phyloP scores from a whole-genome alignment of 2,113 vertebrate species.

The Ploceus nigricollis region DNA sequence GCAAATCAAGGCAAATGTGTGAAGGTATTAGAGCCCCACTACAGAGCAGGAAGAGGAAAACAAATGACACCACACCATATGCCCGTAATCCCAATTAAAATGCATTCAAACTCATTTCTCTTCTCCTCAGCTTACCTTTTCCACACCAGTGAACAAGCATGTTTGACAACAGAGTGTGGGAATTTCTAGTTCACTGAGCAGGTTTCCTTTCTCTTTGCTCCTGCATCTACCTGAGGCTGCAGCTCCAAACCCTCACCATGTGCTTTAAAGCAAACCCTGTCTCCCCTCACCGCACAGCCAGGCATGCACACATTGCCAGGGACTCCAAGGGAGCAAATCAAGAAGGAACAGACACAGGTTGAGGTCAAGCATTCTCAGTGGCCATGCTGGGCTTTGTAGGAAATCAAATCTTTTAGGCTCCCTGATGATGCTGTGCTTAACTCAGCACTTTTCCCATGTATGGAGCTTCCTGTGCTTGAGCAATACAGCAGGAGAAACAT shows the following conservation, averaged over 20 bases:
- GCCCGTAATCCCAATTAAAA: constrained; percentile 29
- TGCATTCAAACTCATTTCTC: constrained; percentile 30
- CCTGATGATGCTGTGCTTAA: background rate
- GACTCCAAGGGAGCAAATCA: background rate
- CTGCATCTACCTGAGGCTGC: background rate
- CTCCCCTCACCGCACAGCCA: background rate
- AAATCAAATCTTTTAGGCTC: background rate
- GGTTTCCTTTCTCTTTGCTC: constrained; percentile 1
- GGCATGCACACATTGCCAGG: background rate
- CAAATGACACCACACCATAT: constrained; percentile 36
- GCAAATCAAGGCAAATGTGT: constrained; percentile 37
- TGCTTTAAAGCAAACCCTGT: background rate
- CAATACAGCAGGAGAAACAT: background rate
- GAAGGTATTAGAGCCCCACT: constrained; percentile 25
- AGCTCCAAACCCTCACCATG: background rate
- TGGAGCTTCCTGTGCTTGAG: background rate
- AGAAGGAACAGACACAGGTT: background rate
- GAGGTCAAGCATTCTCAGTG: background rate
- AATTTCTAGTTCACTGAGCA: constrained; percentile 60
- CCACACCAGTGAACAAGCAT: constrained; percentile 38
- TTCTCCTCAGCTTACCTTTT: constrained; percentile 43
- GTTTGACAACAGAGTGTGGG: constrained; percentile 58
- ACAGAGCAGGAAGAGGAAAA: constrained; percentile 38
- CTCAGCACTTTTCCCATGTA: background rate
- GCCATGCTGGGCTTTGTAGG: background rate